Percentiles rank a stretch among this genome's conserved stretches.
Evolutionary conservation across 2,797 vertebrate genomes (phyloP).

Genomic region (Pristis pectinata): DNA sequence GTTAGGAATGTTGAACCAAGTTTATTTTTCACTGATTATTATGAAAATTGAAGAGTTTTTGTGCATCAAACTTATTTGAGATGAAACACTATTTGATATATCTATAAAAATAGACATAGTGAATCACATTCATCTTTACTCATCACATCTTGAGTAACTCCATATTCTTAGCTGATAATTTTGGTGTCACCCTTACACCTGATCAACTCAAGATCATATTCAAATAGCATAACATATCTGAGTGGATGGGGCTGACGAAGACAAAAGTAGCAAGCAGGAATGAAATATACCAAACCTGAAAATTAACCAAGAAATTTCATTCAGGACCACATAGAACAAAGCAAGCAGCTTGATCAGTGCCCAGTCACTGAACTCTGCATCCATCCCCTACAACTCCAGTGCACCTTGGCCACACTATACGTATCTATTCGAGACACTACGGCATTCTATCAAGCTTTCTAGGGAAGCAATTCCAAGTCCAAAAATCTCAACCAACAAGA

Average conservation of each 20-base stretch:
- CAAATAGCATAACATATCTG: background rate
- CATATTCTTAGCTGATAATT: background rate
- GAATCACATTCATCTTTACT: background rate
- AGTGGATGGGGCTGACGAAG: background rate
- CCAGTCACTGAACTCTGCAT: background rate
- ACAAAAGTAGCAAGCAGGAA: background rate
- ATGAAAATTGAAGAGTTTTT: background rate
- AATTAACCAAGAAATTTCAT: too few species aligned
- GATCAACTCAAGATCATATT: background rate
- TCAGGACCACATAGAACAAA: too few species aligned
- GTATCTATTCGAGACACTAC: too few species aligned
- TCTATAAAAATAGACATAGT: background rate
- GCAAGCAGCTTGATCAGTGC: too few species aligned
- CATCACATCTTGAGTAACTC: background rate
- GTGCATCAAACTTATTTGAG: background rate
- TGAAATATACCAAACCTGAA: too few species aligned
- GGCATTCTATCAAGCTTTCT: background rate
- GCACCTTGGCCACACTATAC: background rate
- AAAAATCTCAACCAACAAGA: background rate
- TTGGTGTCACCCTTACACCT: background rate
- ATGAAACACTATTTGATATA: background rate
- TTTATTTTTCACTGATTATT: background rate
- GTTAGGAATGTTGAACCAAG: background rate
- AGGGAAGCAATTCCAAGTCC: background rate
- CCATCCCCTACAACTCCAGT: background rate